phyloP scores from a whole-genome alignment of 2,888 invertebrate genomes.

The Prenolepis imparis region DNA sequence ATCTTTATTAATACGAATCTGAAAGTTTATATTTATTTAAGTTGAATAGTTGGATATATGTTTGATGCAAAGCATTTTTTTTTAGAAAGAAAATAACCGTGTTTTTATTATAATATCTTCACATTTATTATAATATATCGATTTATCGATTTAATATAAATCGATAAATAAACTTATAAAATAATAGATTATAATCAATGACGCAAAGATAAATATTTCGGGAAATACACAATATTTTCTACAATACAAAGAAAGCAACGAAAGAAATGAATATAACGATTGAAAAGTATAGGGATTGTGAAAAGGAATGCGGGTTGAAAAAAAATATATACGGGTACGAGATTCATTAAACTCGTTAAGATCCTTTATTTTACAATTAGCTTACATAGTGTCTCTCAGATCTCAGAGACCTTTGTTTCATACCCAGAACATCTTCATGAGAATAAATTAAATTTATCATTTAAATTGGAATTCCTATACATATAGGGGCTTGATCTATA shows the following conservation, averaged over 20 bases:
- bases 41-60: not conserved
- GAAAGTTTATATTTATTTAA: slow-evolving; percentile 22
- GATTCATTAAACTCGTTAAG: slow-evolving; percentile 41
- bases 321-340: slow-evolving; percentile 23
- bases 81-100: not conserved
- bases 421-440: not conserved
- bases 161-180: not conserved
- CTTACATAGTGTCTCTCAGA: slow-evolving; percentile 15
- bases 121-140: no score
- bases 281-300: not conserved
- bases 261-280: not conserved
- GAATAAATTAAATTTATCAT: slow-evolving; percentile 1
- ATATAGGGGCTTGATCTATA: not conserved
- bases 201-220: not conserved
- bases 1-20: not conserved
- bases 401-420: not conserved
- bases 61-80: not conserved
- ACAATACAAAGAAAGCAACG: not conserved
- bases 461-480: not conserved
- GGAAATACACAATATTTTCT: not conserved
- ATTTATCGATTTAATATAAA: not conserved
- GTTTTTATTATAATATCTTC: not conserved
- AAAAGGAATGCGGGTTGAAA: not conserved
- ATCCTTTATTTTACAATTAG: slow-evolving; percentile 42
- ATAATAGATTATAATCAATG: slow-evolving; percentile 1